Evolutionary conservation across 2,888 invertebrate species (phyloP), one percentile per base, ranked within the genome.

Genomic region (Oligia latruncula): DNA sequence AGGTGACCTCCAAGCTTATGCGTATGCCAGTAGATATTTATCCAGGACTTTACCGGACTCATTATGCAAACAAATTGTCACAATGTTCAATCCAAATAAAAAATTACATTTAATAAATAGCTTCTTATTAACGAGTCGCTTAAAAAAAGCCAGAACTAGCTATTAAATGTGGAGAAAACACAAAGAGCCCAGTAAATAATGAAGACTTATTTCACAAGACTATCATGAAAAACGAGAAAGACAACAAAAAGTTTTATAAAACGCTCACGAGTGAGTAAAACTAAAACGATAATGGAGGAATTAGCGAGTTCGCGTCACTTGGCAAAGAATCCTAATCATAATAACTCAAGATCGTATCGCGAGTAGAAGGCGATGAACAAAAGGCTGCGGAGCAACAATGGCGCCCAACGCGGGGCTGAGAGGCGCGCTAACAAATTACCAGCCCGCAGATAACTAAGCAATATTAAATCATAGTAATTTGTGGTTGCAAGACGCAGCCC

Each of bases 391-490:
- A 92, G 93, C 94, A 96, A 97, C 96, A 96, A 97, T 96, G 95
- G 96, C 95, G 95, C 93, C 94, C 95, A 92, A 92, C 95, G 93
- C 92, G 95, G 94, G 93, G 92, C 93, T 92, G 92, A 91, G 94
- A 94, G 93, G 92, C 94, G 93, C 94, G 93, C 95, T 95, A 96
- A 96, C 96, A 96, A 97, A 97, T 96, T 96, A 96, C 95, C 95
- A 93, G 90, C 95, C 95, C 95, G 91, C 95, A 96, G 96, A 97
- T 97, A 97, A 96, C 96, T 96, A 96, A 95, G 96, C 96, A 96
- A 96, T 97, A 96, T 96, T 96, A 96, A 97, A 96, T 97, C 96
- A 96, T 96, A 96, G 95, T 96, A 96, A 96, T 97, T 96, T 96
- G 96, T 96, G 96, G 95, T 93, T 93, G 94, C 95, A 94, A 94